A percentile compares a stretch with the other conserved stretches of the same genome.
These are phyloP conservation scores for Probaryconus sp. DNA, from an alignment of 1,140 invertebrate species.

Conservation along the genomic window DNA sequence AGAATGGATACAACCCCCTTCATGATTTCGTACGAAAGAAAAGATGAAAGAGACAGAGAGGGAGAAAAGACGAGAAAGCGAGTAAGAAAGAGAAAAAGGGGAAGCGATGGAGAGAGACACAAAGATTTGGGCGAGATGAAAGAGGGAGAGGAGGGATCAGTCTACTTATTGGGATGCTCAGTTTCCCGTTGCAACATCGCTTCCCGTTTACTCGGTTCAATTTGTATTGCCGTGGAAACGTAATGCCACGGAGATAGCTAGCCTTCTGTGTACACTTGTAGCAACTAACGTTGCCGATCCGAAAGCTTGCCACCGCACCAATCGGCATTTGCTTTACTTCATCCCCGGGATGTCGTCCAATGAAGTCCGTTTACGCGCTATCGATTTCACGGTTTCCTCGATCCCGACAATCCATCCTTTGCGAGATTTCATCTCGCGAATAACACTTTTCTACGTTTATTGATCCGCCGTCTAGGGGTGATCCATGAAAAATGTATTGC, in stretches of 20 bases:
- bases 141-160: conserved; percentile 65
- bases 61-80: conserved; percentile 8
- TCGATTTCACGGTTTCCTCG: conserved; percentile 50
- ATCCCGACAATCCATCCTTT: conserved; percentile 49
- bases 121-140: conserved; percentile 33
- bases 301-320: conserved; percentile 58
- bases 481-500: conserved; percentile 35
- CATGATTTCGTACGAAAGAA: conserved; percentile 4
- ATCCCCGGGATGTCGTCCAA: conserved; percentile 58
- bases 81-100: conserved; percentile 12
- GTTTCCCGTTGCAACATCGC: conserved; percentile 65
- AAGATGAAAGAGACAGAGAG: conserved; percentile 5
- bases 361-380: conserved; percentile 58
- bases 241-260: conserved; percentile 58
- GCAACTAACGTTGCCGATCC: conserved; percentile 47
- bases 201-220: conserved; percentile 64
- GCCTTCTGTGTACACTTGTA: conserved; percentile 59
- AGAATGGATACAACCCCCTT: conserved; percentile 43
- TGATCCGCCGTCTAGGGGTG: conserved; percentile 36
- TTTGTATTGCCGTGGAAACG: conserved; percentile 68
- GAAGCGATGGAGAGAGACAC: conserved; percentile 13
- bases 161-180: conserved; percentile 72
- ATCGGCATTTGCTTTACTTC: conserved; percentile 66
- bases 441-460: conserved; percentile 43
- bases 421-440: conserved; percentile 43